These are phyloP conservation scores for Malthinus seriepunctatus DNA, from an alignment of 2,888 invertebrate species.

Conservation along the genomic window DNA sequence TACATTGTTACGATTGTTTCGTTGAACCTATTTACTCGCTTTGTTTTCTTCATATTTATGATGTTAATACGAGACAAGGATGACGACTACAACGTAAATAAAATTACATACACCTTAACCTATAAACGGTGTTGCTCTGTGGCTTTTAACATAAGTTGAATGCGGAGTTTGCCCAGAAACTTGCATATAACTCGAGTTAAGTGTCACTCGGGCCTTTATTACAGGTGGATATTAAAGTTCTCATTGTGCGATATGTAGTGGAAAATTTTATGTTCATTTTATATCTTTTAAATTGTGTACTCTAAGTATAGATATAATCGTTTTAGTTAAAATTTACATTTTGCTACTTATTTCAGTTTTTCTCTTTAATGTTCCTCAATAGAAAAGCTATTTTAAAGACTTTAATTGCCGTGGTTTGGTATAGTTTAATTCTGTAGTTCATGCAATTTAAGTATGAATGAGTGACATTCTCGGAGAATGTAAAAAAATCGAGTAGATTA, in stretches of 20 bases:
- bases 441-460: too few relatives aligned
- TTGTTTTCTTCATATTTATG: constrained; percentile 9
- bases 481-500: too few relatives aligned
- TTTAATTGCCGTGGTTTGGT: too few relatives aligned
- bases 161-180: constrained; percentile 24
- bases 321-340: background rate
- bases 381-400: too few relatives aligned
- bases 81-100: constrained; percentile 19
- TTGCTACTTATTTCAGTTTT: too few relatives aligned
- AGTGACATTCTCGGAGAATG: too few relatives aligned
- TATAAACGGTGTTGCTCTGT: constrained; percentile 28
- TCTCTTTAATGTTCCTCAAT: too few relatives aligned
- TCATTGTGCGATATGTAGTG: background rate
- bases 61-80: constrained; percentile 23
- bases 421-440: too few relatives aligned
- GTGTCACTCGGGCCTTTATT: constrained; percentile 26
- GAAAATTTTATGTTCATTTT: background rate
- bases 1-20: constrained; percentile 5
- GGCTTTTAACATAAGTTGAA: constrained; percentile 30
- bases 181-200: constrained; percentile 24
- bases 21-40: constrained; percentile 8
- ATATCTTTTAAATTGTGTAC: background rate
- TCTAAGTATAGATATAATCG: background rate
- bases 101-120: constrained; percentile 16
- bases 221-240: constrained; percentile 19